These are phyloP conservation scores for Neocrepidodera transversa DNA, from an alignment of 2,888 invertebrate species.

Conservation along the genomic window DNA sequence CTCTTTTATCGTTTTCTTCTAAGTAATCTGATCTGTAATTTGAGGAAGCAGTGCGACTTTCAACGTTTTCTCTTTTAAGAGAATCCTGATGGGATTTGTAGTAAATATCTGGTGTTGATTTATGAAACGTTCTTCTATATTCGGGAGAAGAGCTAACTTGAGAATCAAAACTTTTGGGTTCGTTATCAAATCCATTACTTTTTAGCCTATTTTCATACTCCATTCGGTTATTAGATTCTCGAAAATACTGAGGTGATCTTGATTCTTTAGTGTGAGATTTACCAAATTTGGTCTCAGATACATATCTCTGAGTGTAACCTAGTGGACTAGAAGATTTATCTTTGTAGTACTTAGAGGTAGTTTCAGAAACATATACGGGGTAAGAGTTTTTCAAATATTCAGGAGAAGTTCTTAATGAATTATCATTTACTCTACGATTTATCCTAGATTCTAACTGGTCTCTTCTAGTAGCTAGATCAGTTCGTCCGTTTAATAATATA, in stretches of 20 bases:
- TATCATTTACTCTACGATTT: constrained; percentile 64
- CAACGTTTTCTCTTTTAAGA: constrained; percentile 66
- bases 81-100: constrained; percentile 66
- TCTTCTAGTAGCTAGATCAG: constrained; percentile 74
- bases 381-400: constrained; percentile 51
- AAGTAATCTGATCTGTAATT: constrained; percentile 58
- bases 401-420: constrained; percentile 56
- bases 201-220: constrained; percentile 35
- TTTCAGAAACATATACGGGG: constrained; percentile 64
- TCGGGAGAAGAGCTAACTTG: constrained; percentile 70
- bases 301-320: constrained; percentile 64
- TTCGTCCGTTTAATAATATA: constrained; percentile 53
- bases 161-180: constrained; percentile 73
- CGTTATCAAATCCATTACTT: constrained; percentile 61
- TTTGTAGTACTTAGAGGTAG: constrained; percentile 64
- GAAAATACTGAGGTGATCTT: constrained; percentile 59
- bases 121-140: constrained; percentile 63
- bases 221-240: constrained; percentile 46
- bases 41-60: constrained; percentile 49
- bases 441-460: constrained; percentile 79
- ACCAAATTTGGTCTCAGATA: constrained; percentile 64
- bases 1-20: constrained; percentile 61
- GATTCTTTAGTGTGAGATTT: constrained; percentile 60
- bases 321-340: constrained; percentile 65
- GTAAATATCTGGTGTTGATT: constrained; percentile 69